A percentile compares a stretch with the other conserved stretches of the same genome.
Conservation (phyloP, 1,140 invertebrate species). For the Neodiprion lecontei region DNA sequence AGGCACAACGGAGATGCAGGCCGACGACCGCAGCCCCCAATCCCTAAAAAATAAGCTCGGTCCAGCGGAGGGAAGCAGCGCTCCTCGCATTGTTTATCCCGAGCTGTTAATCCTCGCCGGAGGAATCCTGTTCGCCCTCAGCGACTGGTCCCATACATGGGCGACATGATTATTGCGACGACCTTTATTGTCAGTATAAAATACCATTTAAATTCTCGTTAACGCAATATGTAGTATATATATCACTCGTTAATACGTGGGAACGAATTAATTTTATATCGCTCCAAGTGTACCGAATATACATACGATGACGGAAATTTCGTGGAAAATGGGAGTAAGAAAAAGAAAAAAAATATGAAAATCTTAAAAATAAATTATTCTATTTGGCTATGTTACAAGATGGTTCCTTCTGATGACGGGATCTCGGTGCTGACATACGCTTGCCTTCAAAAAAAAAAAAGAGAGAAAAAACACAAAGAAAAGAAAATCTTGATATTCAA, state of each 20-base stretch:
- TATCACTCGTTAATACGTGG: constrained; percentile 1
- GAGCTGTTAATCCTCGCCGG: no score
- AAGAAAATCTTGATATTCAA: constrained; percentile 23
- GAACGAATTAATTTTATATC: constrained; percentile 30
- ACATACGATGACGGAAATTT: constrained; percentile 25
- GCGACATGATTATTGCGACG: constrained; percentile 24
- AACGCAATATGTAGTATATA: constrained; percentile 23
- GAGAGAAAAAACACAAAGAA: constrained; percentile 20
- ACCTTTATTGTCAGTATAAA: constrained; percentile 29
- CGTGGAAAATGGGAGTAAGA: constrained; percentile 20
- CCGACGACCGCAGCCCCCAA: constrained; percentile 47
- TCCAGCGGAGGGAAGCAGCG: background rate
- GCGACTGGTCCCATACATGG: constrained; percentile 23
- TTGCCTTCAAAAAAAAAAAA: constrained; percentile 41
- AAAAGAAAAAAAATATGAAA: background rate
- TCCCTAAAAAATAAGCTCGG: constrained; percentile 52
- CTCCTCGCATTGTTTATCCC: no score
- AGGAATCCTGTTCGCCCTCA: no score
- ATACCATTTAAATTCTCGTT: constrained; percentile 49
- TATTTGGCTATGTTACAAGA: constrained; percentile 26
- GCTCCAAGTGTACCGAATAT: constrained; percentile 44
- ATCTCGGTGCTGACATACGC: constrained; percentile 29
- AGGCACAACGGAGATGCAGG: constrained; percentile 47
- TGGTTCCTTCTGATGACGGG: background rate
- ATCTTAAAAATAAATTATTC: constrained; percentile 13